Evolutionary conservation across 1,140 invertebrate species (phyloP).

Genomic region (Drosophila subpulchrella): DNA sequence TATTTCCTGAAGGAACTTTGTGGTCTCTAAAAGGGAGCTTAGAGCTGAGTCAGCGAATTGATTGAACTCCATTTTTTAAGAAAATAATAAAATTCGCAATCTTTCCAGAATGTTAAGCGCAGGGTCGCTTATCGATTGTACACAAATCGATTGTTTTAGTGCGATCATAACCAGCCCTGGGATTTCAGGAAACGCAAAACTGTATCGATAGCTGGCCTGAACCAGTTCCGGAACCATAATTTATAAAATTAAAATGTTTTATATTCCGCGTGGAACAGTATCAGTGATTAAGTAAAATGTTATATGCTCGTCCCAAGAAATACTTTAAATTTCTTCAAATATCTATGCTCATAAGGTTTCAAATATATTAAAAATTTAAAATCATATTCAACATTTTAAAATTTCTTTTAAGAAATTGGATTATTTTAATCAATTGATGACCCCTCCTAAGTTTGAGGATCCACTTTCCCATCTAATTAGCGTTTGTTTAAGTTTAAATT

Average conservation of each 20-base stretch:
- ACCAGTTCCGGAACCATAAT: too few relatives aligned
- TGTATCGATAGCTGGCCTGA: too few relatives aligned
- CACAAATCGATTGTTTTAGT: neutral
- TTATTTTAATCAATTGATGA: conserved; percentile 7
- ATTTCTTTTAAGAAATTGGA: neutral
- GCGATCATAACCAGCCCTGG: neutral
- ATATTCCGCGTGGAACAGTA: too few relatives aligned
- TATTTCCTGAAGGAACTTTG: conserved; percentile 5
- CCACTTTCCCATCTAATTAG: conserved; percentile 20
- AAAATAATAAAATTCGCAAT: neutral
- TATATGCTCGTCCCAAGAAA: too few relatives aligned
- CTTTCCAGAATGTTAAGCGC: neutral
- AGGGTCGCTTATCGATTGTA: neutral
- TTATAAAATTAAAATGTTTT: too few relatives aligned
- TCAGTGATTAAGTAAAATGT: too few relatives aligned
- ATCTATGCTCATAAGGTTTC: neutral
- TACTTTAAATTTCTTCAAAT: too few relatives aligned
- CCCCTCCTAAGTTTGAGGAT: neutral
- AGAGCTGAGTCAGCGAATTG: conserved; percentile 1
- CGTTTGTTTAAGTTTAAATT: conserved; percentile 48
- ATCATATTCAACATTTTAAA: neutral
- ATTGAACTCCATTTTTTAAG: conserved; percentile 3
- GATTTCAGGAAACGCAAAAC: too few relatives aligned
- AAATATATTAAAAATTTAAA: neutral
- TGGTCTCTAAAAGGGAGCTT: conserved; percentile 3